phyloP scores from a whole-genome alignment of 2,113 vertebrate genomes.

The Pao palembangensis region DNA sequence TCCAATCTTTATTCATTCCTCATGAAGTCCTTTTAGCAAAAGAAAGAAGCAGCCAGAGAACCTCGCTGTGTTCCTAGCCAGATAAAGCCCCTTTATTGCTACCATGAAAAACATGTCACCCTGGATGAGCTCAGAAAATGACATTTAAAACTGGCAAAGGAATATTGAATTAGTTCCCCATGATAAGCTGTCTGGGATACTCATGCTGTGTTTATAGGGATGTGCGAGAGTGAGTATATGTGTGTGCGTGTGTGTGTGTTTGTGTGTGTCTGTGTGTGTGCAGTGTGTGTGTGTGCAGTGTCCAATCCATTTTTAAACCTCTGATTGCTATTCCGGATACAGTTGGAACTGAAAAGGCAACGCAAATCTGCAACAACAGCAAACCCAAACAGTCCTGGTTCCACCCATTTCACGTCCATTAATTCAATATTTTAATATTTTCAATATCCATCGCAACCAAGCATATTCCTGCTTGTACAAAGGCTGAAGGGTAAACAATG shows the following conservation, averaged over 20 bases:
- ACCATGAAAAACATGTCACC: conserved; percentile 76
- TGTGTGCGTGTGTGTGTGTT: not conserved
- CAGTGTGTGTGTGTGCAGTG: not conserved
- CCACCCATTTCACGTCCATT: conserved; percentile 1
- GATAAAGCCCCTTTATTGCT: conserved; percentile 71
- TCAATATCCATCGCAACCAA: too few species aligned
- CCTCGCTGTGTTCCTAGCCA: conserved; percentile 26
- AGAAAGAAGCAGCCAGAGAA: conserved; percentile 17
- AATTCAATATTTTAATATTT: conserved; percentile 24
- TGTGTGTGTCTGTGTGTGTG: not conserved
- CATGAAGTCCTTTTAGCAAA: conserved; percentile 63
- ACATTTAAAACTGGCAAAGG: conserved; percentile 78
- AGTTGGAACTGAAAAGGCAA: conserved; percentile 6
- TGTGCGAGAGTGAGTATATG: conserved; percentile 6
- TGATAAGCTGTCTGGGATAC: conserved; percentile 67
- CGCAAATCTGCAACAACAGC: conserved; percentile 21
- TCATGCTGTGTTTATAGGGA: conserved; percentile 45
- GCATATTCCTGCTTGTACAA: conserved; percentile 42
- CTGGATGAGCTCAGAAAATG: conserved; percentile 74
- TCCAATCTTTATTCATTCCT: conserved; percentile 51
- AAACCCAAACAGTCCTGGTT: conserved; percentile 7
- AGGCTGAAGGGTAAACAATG: conserved; percentile 62
- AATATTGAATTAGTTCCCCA: conserved; percentile 78
- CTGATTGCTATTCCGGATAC: conserved; percentile 38
- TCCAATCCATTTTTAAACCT: conserved; percentile 40